These are phyloP conservation scores for Anolis apletophallus DNA, from an alignment of 2,797 vertebrate genomes.

Conservation along the genomic window DNA sequence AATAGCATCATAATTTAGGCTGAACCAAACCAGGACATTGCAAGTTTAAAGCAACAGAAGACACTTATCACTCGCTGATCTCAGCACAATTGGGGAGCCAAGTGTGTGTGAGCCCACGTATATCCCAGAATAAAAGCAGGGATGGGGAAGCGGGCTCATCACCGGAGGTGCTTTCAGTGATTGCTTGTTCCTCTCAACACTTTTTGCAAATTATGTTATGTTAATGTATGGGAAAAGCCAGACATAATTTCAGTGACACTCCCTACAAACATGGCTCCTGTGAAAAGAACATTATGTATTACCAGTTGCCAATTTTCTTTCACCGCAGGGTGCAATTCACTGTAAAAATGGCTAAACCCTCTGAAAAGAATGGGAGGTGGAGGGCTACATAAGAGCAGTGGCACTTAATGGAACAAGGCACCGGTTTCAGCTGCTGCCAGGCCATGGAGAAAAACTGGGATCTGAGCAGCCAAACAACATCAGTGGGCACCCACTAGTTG, in stretches of 20 bases:
- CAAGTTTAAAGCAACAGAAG: not conserved
- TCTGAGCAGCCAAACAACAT: too few relatives aligned
- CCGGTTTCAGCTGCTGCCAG: too few relatives aligned
- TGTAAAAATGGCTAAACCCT: not conserved
- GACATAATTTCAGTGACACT: conserved; percentile 8
- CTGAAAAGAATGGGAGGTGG: not conserved
- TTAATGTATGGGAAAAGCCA: not conserved
- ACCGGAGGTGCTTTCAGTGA: not conserved
- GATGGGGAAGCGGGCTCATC: not conserved
- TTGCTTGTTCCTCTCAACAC: not conserved
- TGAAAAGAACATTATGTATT: not conserved
- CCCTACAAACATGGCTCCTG: not conserved
- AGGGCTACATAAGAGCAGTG: not conserved
- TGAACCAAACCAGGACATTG: conserved; percentile 1
- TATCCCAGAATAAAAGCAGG: conserved; percentile 2
- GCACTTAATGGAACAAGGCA: too few relatives aligned
- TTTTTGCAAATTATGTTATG: not conserved
- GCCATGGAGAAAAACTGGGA: too few relatives aligned
- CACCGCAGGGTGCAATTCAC: not conserved
- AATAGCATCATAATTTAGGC: conserved; percentile 8
- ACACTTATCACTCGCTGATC: not conserved
- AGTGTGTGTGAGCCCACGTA: not conserved
- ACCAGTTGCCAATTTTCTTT: not conserved
- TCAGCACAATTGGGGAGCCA: conserved; percentile 1
- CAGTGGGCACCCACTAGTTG: too few relatives aligned